Conservation (phyloP, 2,888 invertebrate species). For the Drosophila neonasuta region DNA sequence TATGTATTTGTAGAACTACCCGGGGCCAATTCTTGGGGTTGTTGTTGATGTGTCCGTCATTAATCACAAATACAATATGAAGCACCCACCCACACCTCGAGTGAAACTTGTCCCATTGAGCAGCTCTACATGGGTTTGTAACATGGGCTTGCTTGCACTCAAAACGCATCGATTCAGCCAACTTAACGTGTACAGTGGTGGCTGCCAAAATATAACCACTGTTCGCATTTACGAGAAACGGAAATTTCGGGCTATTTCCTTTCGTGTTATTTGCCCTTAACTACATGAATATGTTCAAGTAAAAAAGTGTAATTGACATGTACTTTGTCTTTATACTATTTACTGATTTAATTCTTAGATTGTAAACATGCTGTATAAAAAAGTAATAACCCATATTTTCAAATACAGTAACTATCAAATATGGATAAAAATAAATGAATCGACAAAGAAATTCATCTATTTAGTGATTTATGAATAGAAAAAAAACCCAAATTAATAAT, state of each 20-base stretch:
- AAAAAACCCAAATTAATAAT: neutral
- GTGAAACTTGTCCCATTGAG: conserved; percentile 20
- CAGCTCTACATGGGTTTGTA: conserved; percentile 6
- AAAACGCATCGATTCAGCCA: conserved; percentile 19
- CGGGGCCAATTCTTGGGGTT: conserved; percentile 39
- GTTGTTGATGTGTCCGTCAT: conserved; percentile 31
- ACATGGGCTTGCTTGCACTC: conserved; percentile 9
- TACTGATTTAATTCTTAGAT: no score
- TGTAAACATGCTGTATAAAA: no score
- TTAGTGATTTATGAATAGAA: neutral
- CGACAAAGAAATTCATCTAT: neutral
- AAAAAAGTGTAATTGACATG: no score
- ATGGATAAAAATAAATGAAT: no score
- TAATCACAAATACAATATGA: conserved; percentile 25
- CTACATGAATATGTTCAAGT: no score
- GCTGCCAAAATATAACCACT: conserved; percentile 3
- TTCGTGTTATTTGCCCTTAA: no score
- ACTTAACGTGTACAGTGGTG: conserved; percentile 16
- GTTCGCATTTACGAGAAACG: neutral
- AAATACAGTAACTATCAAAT: no score
- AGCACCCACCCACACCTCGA: conserved; percentile 23
- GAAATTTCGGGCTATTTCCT: no score
- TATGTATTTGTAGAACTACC: conserved; percentile 7
- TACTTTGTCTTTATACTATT: no score
- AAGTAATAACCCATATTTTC: no score